These are phyloP conservation scores for Antechinus flavipes DNA, from an alignment of 2,113 vertebrate genomes.

Conservation along the genomic window DNA sequence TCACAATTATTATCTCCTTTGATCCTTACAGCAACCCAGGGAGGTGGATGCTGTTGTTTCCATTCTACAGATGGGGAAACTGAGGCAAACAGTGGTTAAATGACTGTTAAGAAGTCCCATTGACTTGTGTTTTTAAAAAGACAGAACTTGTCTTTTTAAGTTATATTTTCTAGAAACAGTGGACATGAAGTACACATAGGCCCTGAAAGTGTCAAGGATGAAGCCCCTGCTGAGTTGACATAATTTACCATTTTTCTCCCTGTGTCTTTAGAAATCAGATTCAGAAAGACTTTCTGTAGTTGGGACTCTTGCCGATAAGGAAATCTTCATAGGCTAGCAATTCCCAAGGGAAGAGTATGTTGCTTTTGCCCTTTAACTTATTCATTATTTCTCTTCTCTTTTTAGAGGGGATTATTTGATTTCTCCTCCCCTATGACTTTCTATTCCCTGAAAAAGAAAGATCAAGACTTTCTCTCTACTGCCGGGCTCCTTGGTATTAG, in stretches of 20 bases:
- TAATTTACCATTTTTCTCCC: neutral
- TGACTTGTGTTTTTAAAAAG: too few relatives aligned
- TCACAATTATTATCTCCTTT: neutral
- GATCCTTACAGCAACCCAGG: neutral
- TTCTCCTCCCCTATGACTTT: neutral
- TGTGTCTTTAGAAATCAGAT: neutral
- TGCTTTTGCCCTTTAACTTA: neutral
- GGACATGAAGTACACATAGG: neutral
- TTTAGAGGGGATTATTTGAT: neutral
- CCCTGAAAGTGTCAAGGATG: too few relatives aligned
- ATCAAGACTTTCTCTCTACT: neutral
- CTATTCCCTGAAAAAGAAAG: neutral
- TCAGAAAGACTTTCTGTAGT: neutral
- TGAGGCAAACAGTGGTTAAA: neutral
- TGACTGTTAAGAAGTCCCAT: neutral
- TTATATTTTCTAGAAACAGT: neutral
- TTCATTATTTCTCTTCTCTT: neutral
- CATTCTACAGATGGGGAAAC: neutral
- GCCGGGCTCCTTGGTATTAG: neutral
- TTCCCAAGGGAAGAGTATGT: neutral
- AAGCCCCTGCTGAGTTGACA: neutral
- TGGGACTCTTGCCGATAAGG: neutral
- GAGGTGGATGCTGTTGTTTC: neutral
- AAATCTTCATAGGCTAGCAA: neutral
- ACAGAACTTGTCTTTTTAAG: neutral